Evolutionary conservation across 2,888 invertebrate genomes (phyloP).

Genomic region (Rhagium mordax): DNA sequence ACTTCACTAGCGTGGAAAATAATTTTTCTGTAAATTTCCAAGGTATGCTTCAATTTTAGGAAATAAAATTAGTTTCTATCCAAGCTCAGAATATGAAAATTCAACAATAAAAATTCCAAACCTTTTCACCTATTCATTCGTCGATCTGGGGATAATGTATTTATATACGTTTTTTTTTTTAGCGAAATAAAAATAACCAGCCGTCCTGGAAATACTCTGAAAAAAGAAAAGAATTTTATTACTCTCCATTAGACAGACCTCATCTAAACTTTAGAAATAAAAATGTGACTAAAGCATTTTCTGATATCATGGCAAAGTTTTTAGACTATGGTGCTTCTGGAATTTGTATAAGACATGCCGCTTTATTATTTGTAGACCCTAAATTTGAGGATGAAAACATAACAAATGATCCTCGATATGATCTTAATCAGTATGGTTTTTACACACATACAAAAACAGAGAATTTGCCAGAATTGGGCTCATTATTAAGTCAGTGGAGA

Average conservation of each 20-base stretch:
- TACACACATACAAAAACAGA: slow-evolving; percentile 78
- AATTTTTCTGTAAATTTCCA: no score
- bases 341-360: slow-evolving; percentile 81
- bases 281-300: slow-evolving; percentile 77
- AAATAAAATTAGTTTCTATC: no score
- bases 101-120: no score
- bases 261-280: slow-evolving; percentile 87
- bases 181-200: slow-evolving; percentile 64
- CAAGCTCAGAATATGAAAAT: no score
- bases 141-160: no score
- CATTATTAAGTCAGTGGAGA: slow-evolving; percentile 77
- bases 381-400: slow-evolving; percentile 72
- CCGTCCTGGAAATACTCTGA: slow-evolving; percentile 83
- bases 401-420: slow-evolving; percentile 61
- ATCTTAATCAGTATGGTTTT: slow-evolving; percentile 76
- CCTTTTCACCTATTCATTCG: no score
- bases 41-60: no score
- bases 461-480: slow-evolving; percentile 75
- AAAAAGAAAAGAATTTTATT: slow-evolving; percentile 79
- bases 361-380: slow-evolving; percentile 77
- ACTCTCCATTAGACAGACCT: slow-evolving; percentile 85
- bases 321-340: slow-evolving; percentile 85
- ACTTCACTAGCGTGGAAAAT: no score
- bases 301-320: slow-evolving; percentile 80
- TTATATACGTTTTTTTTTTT: slow-evolving; percentile 40